Evolutionary conservation across 2,113 vertebrate genomes (phyloP).

Genomic region (Sander vitreus): DNA sequence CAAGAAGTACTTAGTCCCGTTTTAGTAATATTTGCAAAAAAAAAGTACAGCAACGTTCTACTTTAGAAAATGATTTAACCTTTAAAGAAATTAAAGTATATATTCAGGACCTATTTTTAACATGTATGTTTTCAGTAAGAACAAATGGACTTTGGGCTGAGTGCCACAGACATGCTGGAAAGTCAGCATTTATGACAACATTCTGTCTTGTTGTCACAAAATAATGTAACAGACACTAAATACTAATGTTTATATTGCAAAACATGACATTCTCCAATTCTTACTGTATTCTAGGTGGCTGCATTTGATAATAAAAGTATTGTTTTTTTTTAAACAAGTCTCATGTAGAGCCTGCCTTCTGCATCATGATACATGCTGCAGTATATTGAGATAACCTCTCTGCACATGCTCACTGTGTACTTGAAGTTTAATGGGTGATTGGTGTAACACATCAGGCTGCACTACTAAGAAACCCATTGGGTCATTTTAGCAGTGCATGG

Average conservation of each 20-base stretch:
- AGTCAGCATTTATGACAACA: not conserved
- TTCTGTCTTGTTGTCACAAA: not conserved
- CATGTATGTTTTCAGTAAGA: not conserved
- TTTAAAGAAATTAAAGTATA: not conserved
- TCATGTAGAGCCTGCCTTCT: not conserved
- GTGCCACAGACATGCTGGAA: constrained; percentile 5
- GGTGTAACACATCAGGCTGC: constrained; percentile 19
- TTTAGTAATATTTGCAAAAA: not conserved
- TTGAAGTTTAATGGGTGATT: constrained; percentile 22
- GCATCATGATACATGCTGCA: constrained; percentile 12
- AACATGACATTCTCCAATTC: not conserved
- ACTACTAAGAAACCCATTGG: not conserved
- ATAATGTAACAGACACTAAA: not conserved
- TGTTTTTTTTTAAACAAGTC: constrained; percentile 16
- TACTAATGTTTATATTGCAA: not conserved
- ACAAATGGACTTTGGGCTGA: not conserved
- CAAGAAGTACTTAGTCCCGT: not conserved
- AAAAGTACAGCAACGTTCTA: not conserved
- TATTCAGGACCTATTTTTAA: not conserved
- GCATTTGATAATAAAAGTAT: not conserved
- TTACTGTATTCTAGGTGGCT: not conserved
- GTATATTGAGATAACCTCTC: constrained; percentile 14
- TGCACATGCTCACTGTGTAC: constrained; percentile 18
- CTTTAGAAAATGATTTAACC: not conserved
- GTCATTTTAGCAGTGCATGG: not conserved